Base-by-base conservation (phyloP, 2,888 invertebrate species). In the Sipha maydis region DNA sequence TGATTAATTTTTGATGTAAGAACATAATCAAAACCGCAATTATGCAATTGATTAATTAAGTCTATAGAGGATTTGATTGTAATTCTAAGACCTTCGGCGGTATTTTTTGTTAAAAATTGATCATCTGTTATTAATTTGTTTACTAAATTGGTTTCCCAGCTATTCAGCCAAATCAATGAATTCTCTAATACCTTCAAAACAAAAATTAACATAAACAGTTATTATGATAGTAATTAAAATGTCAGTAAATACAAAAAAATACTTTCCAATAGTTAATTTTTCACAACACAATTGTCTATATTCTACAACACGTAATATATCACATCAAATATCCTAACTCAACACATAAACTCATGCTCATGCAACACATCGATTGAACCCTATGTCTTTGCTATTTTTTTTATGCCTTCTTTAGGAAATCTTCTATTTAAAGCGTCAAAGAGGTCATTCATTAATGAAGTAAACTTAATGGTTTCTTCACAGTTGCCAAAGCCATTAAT, bases 41-140 rank as follows among this genome's bases (percentile, higher is more conserved):
- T 41, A 7, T 41, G 38, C 28, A 56, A 21, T 28, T 78, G 54
- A 19, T 31, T 34, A 38, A 78, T 28, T 54, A 78, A 28, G 28
- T 78, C 78, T 19, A 78, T 78, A 21, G 48, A 48, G 11, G 56
- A 34, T 56, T 56, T 56, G 3, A 56, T 79, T 56, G 79, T 79
- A 0, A 79, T 56, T 79, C 31, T 56, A 0, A 79, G 41, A 11
- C 79, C 79, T 17, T 79, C 79, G 5, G 31, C 25, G 28, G 34
- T 79, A 3, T 28, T 21, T 1, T 1, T 19, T 28, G 34, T 79
- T 34, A 79, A 79, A 56, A 79, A 79, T 0, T 79, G 21, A 21
- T 79, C 56, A 21, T 79, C 34, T 0, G 5, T 9, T 4, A 79
- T 54, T 3, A 79, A 25, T 9, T 31, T 21, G 19, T 56, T 79